Conservation (phyloP, 1,140 invertebrate genomes). For the Drosophila mauritiana region DNA sequence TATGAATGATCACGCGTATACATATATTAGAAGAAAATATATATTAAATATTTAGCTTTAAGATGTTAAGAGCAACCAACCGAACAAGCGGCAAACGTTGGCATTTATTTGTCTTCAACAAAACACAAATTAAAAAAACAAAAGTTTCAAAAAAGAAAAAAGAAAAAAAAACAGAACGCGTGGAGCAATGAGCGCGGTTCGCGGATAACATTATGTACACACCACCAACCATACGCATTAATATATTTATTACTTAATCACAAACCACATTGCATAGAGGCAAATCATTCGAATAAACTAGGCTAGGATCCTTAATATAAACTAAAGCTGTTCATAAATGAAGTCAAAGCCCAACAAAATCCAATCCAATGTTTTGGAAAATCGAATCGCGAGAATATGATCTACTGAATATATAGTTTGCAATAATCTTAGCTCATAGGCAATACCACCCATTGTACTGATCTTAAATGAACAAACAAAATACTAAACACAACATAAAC, state of each 20-base stretch:
- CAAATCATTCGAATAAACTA: constrained; percentile 44
- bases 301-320: constrained; percentile 16
- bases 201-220: constrained; percentile 12
- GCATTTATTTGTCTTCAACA: constrained; percentile 65
- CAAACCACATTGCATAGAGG: constrained; percentile 73
- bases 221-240: constrained; percentile 24
- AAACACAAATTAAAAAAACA: not conserved
- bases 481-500: constrained; percentile 16
- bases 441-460: constrained; percentile 47
- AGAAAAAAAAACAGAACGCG: not conserved
- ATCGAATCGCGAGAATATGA: constrained; percentile 12
- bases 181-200: constrained; percentile 1
- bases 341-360: constrained; percentile 43
- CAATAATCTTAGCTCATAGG: constrained; percentile 20
- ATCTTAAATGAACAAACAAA: constrained; percentile 34
- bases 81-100: constrained; percentile 65
- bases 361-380: constrained; percentile 1
- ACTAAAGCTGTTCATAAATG: constrained; percentile 51
- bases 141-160: constrained; percentile 1
- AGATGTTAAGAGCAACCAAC: constrained; percentile 49
- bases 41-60: constrained; percentile 12
- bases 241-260: constrained; percentile 57
- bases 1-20: constrained; percentile 22
- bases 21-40: constrained; percentile 8
- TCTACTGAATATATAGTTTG: constrained; percentile 7